Base-by-base conservation (phyloP, 2,113 vertebrate species). In the Cottus gobio region DNA sequence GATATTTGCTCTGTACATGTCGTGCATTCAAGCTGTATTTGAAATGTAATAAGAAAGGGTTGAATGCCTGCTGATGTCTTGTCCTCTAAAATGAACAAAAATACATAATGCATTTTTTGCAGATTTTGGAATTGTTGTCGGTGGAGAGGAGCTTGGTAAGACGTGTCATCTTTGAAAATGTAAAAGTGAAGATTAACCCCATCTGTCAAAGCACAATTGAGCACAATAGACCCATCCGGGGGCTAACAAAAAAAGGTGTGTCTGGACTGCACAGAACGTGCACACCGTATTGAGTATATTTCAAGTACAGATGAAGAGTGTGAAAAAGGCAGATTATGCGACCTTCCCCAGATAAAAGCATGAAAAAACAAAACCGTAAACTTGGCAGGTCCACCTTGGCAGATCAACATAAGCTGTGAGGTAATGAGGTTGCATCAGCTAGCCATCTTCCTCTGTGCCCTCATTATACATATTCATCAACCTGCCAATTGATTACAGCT, bases 401-500 rank as follows among this genome's bases (percentile, higher is more conserved):
- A 84, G 71, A 80, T 82, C 84, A 85, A 63, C 84, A 82, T 62
- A 76, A 83, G 44, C 82, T 69, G 77, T 50, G 71, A 87, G 83
- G 63, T 89, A 87, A 88, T 85, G 85, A 89, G 84, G 73, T 85
- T 85, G 87, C 80, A 88, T 89, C 77, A 57, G 63, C 77, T 36
- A 46, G 86, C 71, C 65, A 82, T 85, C 85, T 83, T 84, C 84
- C 86, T 87, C 52, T 73, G n/a, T 74, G 60, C 76, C 73, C 82
- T 87, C 78, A 84, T 91, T 87, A 87, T 69, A 64, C 70, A 34
- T 88, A 84, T 81, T 75, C 77, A 80, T 88, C 84, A 90, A 87
- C 84, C 66, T 83, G 80, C 76, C 86, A 82, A 77, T 77, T 88
- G 80, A 84, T 85, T 84, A 74, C 67, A 88, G 72, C 82, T 76